These are phyloP conservation scores for Pissodes strobi DNA, from an alignment of 1,140 invertebrate genomes.

Conservation along the genomic window DNA sequence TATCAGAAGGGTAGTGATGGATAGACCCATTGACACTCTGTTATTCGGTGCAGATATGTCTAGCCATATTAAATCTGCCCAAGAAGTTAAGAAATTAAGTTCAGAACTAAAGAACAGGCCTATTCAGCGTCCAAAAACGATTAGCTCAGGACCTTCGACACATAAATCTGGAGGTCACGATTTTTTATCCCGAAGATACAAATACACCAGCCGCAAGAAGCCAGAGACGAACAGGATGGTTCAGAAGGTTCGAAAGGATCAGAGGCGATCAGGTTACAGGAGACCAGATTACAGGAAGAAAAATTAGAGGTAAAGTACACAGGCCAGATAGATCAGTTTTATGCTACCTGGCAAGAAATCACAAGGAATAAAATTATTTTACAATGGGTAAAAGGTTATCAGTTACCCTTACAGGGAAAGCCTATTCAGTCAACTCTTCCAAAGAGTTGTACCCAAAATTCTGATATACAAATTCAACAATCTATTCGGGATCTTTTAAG, in stretches of 20 bases:
- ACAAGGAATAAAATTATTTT: neutral
- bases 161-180: no score
- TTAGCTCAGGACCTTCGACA: no score
- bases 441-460: neutral
- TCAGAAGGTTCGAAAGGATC: no score
- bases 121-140: no score
- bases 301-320: slow-evolving; percentile 4
- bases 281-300: neutral
- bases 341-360: neutral
- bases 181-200: no score
- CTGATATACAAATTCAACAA: neutral
- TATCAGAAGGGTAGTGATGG: neutral
- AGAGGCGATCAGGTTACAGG: neutral
- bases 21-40: neutral
- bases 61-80: neutral
- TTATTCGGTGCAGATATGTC: neutral
- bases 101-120: no score
- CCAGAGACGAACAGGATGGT: no score
- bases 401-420: neutral
- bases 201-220: no score
- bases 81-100: no score
- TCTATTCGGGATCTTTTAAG: neutral
- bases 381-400: neutral
- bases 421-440: neutral
- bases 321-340: neutral